These are phyloP conservation scores for Actenoides hombroni DNA, from an alignment of 2,113 vertebrate species.

Conservation along the genomic window DNA sequence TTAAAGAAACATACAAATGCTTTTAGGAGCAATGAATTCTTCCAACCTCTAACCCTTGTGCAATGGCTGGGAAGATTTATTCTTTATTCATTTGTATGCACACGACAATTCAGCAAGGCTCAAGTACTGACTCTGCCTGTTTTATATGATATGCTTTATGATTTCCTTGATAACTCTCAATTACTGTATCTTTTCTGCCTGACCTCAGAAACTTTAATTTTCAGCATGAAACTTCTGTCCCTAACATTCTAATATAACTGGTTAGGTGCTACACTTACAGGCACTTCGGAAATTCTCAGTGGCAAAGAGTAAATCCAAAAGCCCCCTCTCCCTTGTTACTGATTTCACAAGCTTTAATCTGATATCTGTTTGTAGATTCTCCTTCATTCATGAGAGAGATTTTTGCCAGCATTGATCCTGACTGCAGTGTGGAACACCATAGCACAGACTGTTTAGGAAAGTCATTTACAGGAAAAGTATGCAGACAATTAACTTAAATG, in stretches of 20 bases:
- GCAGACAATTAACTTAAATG: constrained; percentile 36
- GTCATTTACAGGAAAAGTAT: constrained; percentile 18
- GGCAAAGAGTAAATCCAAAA: not conserved
- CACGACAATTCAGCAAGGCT: not conserved
- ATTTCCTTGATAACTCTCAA: constrained; percentile 42
- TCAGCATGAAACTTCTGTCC: not conserved
- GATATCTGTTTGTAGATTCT: not conserved
- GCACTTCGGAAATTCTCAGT: not conserved
- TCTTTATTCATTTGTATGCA: constrained; percentile 48
- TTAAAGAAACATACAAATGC: not conserved
- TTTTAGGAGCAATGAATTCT: not conserved
- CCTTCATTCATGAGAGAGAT: not conserved
- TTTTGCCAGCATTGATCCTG: not conserved
- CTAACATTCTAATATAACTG: not conserved
- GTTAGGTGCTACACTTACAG: not conserved
- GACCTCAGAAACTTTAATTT: constrained; percentile 43
- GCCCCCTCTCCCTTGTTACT: not conserved
- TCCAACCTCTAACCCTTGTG: not conserved
- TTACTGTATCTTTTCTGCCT: constrained; percentile 8
- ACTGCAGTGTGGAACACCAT: not conserved
- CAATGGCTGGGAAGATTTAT: not conserved
- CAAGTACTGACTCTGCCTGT: not conserved
- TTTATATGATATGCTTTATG: constrained; percentile 48
- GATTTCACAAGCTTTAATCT: not conserved
- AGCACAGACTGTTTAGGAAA: not conserved